These are phyloP conservation scores for Polymixis lichenea DNA, from an alignment of 2,888 invertebrate species.

Conservation along the genomic window DNA sequence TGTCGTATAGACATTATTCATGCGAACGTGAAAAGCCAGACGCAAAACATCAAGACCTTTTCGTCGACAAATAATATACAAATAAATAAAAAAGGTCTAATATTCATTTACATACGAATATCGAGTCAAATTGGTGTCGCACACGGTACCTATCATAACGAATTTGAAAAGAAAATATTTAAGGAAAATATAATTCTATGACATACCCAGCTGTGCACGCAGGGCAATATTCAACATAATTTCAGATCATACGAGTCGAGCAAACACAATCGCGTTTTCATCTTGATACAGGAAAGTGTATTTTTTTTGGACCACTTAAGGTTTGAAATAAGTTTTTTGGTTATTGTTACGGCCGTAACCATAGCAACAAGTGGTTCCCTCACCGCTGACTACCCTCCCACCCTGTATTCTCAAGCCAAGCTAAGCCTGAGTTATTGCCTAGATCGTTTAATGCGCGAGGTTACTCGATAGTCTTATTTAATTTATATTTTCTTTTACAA, in stretches of 20 bases:
- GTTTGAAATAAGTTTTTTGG: constrained; percentile 56
- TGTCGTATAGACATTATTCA: not conserved
- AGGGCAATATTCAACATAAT: constrained; percentile 70
- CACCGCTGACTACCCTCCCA: constrained; percentile 69
- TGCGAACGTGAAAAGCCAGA: no score
- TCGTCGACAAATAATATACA: not conserved
- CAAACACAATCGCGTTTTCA: constrained; percentile 54
- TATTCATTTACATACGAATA: constrained; percentile 17
- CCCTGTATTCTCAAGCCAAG: constrained; percentile 69
- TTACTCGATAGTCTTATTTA: constrained; percentile 64
- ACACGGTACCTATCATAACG: constrained; percentile 15
- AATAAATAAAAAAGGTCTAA: not conserved
- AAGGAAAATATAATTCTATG: constrained; percentile 45
- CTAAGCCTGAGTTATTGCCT: constrained; percentile 82
- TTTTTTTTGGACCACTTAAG: constrained; percentile 44
- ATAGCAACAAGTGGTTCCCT: constrained; percentile 84
- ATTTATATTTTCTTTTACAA: constrained; percentile 50
- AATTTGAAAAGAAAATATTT: constrained; percentile 41
- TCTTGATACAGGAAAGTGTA: constrained; percentile 42
- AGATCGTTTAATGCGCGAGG: constrained; percentile 73
- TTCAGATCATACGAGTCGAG: constrained; percentile 67
- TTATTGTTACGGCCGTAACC: constrained; percentile 72
- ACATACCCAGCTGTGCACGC: constrained; percentile 60
- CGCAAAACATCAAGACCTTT: not conserved
- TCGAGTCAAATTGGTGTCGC: constrained; percentile 16